phyloP scores from a whole-genome alignment of 2,113 vertebrate genomes.

The Donacobius atricapilla region DNA sequence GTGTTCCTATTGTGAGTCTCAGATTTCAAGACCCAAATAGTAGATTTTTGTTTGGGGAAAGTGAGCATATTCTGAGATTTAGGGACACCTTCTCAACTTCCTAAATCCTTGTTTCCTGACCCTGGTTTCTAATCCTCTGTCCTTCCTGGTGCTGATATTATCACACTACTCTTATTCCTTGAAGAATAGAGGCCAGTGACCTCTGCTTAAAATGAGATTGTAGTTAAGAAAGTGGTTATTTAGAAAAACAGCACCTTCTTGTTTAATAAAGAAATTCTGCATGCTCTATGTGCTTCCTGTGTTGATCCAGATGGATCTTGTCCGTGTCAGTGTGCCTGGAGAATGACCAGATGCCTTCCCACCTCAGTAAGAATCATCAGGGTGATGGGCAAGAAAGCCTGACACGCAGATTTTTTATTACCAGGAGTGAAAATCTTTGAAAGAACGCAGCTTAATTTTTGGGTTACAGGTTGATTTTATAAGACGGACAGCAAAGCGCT shows the following conservation, averaged over 20 bases:
- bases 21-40: conserved; percentile 31
- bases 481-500: neutral
- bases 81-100: neutral
- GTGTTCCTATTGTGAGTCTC: conserved; percentile 10
- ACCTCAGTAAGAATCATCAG: neutral
- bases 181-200: neutral
- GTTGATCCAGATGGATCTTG: neutral
- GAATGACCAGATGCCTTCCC: neutral
- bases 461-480: neutral
- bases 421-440: neutral
- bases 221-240: neutral
- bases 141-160: conserved; percentile 36
- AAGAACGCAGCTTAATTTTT: neutral
- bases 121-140: neutral
- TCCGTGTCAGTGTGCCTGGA: neutral
- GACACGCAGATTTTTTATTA: neutral
- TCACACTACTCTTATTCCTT: neutral
- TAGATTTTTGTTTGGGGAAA: conserved; percentile 32
- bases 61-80: conserved; percentile 12
- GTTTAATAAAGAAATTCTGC: neutral
- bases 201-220: neutral
- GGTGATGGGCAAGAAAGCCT: neutral
- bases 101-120: neutral
- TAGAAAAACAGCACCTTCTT: neutral
- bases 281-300: neutral